Conservation (phyloP, 2,888 invertebrate species). For the Drosophila peninsularis region DNA sequence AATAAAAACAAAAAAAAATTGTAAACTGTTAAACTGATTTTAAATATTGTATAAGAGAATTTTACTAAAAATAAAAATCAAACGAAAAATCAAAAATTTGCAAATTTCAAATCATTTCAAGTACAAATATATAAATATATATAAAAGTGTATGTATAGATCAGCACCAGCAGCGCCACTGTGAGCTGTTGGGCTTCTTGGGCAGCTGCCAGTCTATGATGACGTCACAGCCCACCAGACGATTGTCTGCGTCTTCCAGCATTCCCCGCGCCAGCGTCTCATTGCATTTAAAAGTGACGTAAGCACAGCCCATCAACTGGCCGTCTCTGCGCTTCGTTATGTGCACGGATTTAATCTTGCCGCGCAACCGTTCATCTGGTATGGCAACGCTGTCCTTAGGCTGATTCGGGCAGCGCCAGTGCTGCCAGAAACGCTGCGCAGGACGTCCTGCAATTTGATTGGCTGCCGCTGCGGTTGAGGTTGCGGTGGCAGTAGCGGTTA, state of each 20-base stretch:
- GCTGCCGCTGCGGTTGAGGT: background rate
- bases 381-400: background rate
- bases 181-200: slow-evolving; percentile 14
- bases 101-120: background rate
- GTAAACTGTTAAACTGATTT: slow-evolving; percentile 81
- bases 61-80: slow-evolving; percentile 76
- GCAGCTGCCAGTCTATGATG: slow-evolving; percentile 41
- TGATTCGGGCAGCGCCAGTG: slow-evolving; percentile 16
- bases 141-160: background rate
- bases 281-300: slow-evolving; percentile 50
- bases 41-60: slow-evolving; percentile 75
- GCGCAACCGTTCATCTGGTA: slow-evolving; percentile 21
- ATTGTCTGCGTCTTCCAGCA: slow-evolving; percentile 27
- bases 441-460: background rate
- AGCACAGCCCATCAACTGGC: slow-evolving; percentile 52
- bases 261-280: slow-evolving; percentile 25
- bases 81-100: slow-evolving; percentile 47
- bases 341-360: slow-evolving; percentile 54
- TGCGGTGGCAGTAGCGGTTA: background rate
- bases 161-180: slow-evolving; percentile 59
- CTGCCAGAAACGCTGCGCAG: slow-evolving; percentile 47
- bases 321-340: slow-evolving; percentile 42
- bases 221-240: slow-evolving; percentile 42
- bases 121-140: background rate
- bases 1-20: slow-evolving; percentile 41